A percentile compares a stretch with the other conserved stretches of the same genome.
Evolutionary conservation across 1,140 invertebrate genomes (phyloP).

Genomic region (Phthorimaea operculella): DNA sequence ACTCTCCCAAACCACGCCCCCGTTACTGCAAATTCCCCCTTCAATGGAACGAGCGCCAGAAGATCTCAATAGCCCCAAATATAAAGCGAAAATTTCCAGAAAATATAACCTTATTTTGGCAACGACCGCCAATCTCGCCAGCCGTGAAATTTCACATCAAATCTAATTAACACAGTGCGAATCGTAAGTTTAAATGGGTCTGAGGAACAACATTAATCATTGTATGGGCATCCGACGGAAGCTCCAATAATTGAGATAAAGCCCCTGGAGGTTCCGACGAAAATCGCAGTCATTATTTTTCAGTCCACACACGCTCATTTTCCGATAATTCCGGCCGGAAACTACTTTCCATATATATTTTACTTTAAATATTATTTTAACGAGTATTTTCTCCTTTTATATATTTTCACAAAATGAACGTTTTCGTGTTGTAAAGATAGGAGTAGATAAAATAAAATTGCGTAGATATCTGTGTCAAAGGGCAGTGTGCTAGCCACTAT

Average conservation of each 20-base stretch:
- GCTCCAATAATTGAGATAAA: conserved; percentile 5
- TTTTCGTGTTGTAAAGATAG: too few relatives aligned
- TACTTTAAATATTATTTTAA: not conserved
- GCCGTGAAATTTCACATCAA: conserved; percentile 2
- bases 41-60: not conserved
- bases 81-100: not conserved
- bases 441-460: not conserved
- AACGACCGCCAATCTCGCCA: not conserved
- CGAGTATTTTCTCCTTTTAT: not conserved
- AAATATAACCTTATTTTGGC: not conserved
- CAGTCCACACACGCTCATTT: not conserved
- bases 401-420: too few relatives aligned
- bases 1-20: conserved; percentile 29
- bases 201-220: conserved; percentile 4
- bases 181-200: conserved; percentile 3
- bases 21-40: conserved; percentile 10
- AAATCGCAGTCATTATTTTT: not conserved
- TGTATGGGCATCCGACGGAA: not conserved
- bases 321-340: too few relatives aligned
- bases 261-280: not conserved
- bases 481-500: not conserved
- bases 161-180: conserved; percentile 3
- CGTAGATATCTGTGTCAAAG: not conserved
- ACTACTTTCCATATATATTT: conserved; percentile 1
- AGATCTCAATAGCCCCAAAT: not conserved